These are phyloP conservation scores for Parambassis ranga DNA, from an alignment of 2,797 vertebrate genomes.

Conservation along the genomic window DNA sequence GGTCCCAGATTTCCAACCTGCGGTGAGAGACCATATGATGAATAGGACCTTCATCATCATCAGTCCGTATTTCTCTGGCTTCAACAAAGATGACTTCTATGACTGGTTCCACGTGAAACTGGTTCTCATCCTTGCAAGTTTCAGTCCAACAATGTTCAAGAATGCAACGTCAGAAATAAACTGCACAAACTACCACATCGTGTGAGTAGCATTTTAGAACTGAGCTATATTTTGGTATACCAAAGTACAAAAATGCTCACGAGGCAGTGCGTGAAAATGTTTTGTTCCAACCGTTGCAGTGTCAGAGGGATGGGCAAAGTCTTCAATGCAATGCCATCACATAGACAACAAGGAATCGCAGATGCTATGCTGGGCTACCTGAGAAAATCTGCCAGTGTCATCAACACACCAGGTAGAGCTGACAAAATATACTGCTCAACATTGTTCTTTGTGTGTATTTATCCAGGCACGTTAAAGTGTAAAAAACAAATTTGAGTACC, in stretches of 20 bases:
- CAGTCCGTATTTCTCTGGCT: not conserved
- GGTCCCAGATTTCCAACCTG: slow-evolving; percentile 26
- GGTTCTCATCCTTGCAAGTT: slow-evolving; percentile 48
- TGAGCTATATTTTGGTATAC: no score
- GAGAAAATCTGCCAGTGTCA: not conserved
- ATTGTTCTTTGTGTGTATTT: no score
- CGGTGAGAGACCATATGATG: slow-evolving; percentile 44
- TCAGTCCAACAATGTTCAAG: slow-evolving; percentile 50
- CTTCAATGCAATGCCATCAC: not conserved
- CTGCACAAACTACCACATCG: slow-evolving; percentile 57
- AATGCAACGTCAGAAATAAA: slow-evolving; percentile 5
- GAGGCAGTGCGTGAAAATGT: not conserved
- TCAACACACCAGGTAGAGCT: slow-evolving; percentile 31
- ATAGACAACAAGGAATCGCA: slow-evolving; percentile 2
- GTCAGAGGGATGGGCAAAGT: slow-evolving; percentile 36
- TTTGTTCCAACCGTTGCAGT: slow-evolving; percentile 14
- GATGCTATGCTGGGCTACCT: slow-evolving; percentile 31
- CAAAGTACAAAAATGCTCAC: not conserved
- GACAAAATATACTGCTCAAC: no score
- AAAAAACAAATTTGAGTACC: no score
- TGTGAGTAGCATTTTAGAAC: slow-evolving; percentile 49
- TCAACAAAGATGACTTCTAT: slow-evolving; percentile 6
- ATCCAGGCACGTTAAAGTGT: no score
- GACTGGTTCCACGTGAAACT: slow-evolving; percentile 44
- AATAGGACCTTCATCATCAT: slow-evolving; percentile 45